Base-by-base conservation (phyloP, 2,113 vertebrate genomes). In the Ariopsis seemanni region DNA sequence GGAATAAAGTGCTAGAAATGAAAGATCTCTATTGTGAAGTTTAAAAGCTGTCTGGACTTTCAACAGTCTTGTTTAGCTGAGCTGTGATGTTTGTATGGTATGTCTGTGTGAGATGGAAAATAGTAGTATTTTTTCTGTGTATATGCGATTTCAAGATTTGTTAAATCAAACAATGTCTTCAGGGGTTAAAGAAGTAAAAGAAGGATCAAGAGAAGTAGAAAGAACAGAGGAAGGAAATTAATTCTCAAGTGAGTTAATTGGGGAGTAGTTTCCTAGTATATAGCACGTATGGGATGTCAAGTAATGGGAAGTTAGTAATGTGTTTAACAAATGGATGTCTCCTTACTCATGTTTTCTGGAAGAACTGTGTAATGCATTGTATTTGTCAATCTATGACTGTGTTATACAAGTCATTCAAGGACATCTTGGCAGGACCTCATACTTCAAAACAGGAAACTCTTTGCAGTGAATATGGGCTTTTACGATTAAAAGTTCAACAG, bases 281-380 rank as follows among this genome's bases (percentile, higher is more conserved):
- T 22, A 87, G 55, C 9, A 17, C 7, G 27, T 57, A 71, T 22
- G 75, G 27, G 9, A 12, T 58, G 52, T 60, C 18, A 86, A 34
- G 53, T 53, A 52, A 79, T 60, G 15, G 85, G 85, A 87, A 82
- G 42, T 82, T 82, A 87, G 85, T 82, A 82, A 87, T 82, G 85
- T 34, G 22, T 58, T 72, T 62, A 42, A 87, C 11, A 10, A 58
- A 72, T 25, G 55, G 85, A 82, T 67, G 30, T 30, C 0, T 34
- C 77, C 50, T 72, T 67, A 62, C 84, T 65, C 72, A 80, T 30
- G 74, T 79, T 86, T 52, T 57, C 85, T 58, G 75, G 77, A 57
- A 81, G 77, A 71, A 69, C 27, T 81, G 62, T 10, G 85, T 55
- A 62, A 85, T 78, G 72, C 58, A 5, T n/a, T 57, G 52, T 57